A percentile compares a stretch with the other conserved stretches of the same genome.
Evolutionary conservation across 2,113 vertebrate species (phyloP).

Genomic region (Montifringilla adamsi): DNA sequence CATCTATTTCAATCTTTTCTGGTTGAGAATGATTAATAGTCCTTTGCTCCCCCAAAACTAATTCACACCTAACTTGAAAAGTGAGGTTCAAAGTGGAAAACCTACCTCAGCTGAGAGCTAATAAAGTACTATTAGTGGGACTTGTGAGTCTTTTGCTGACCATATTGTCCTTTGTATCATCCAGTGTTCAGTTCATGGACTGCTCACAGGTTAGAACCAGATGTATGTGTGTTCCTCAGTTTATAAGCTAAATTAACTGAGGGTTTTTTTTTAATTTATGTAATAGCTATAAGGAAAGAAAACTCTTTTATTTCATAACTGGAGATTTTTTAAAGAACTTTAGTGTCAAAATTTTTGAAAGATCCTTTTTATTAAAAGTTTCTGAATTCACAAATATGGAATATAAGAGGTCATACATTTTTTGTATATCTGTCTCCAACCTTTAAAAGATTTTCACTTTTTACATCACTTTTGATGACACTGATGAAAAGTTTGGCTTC

Average conservation of each 20-base stretch:
- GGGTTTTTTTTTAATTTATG: not conserved
- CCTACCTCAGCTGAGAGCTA: not conserved
- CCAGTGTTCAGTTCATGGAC: not conserved
- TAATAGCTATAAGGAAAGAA: not conserved
- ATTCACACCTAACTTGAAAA: not conserved
- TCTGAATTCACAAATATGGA: not conserved
- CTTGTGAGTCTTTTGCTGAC: not conserved
- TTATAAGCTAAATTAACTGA: not conserved
- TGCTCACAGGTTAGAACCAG: not conserved
- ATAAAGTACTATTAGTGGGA: not conserved
- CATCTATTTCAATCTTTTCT: not conserved
- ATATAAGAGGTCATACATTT: not conserved
- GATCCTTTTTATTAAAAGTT: not conserved
- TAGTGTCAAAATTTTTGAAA: not conserved
- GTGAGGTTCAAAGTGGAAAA: not conserved
- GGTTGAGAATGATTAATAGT: not conserved
- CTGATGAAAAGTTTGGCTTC: not conserved
- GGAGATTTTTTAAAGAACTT: not conserved
- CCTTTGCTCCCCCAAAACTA: not conserved
- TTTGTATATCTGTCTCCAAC: not conserved
- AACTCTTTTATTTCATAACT: not conserved
- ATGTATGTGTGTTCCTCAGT: not conserved
- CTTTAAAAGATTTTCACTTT: not conserved
- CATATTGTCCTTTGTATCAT: not conserved
- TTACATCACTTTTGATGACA: not conserved